Conservation (phyloP, 2,888 invertebrate genomes). For the Chalcosyrphus nemorum region DNA sequence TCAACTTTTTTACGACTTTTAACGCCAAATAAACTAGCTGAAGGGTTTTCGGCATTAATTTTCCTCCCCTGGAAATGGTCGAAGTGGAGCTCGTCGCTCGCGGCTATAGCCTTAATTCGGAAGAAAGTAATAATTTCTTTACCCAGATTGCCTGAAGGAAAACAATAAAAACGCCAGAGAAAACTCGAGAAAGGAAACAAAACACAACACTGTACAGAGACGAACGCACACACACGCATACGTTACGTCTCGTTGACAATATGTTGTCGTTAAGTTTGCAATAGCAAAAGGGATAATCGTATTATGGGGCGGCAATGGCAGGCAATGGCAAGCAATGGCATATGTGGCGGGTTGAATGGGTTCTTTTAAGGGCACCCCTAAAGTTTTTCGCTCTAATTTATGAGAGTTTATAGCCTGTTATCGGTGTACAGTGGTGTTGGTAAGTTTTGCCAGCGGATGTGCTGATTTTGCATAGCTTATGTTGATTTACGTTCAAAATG, state of each 20-base stretch:
- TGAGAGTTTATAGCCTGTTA: conserved; percentile 12
- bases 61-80: conserved; percentile 1
- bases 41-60: conserved; percentile 38
- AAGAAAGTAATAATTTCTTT: conserved; percentile 47
- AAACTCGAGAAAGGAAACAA: not conserved
- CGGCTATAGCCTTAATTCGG: conserved; percentile 13
- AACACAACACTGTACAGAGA: not conserved
- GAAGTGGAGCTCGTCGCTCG: not conserved
- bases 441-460: not conserved
- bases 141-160: conserved; percentile 53
- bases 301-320: not conserved
- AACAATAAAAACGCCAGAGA: conserved; percentile 42
- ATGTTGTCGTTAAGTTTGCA: conserved; percentile 45
- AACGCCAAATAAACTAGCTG: conserved; percentile 46
- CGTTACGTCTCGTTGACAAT: conserved; percentile 19
- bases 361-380: not conserved
- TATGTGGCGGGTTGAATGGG: not conserved
- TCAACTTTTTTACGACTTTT: conserved; percentile 44
- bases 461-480: conserved; percentile 29
- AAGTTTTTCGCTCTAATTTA: conserved; percentile 39
- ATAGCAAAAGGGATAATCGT: conserved; percentile 39
- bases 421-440: not conserved
- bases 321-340: not conserved
- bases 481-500: conserved; percentile 9
- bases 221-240: not conserved